Percentiles rank a stretch among this genome's conserved stretches.
phyloP scores from a whole-genome alignment of 2,797 vertebrate genomes.

The Tenualosa ilisha region DNA sequence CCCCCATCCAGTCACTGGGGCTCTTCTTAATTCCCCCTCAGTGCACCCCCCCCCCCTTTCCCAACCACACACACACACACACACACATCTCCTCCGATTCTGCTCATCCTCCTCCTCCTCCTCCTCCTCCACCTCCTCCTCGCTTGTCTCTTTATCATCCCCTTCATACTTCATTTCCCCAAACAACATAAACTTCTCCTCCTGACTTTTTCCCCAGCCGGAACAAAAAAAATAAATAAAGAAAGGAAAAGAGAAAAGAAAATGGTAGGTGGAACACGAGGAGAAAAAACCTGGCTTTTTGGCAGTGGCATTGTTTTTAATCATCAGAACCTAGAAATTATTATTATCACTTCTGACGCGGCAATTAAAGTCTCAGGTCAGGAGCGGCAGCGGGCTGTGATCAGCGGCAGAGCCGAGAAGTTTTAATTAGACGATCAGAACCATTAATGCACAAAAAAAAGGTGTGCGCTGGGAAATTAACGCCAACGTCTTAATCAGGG shows the following conservation, averaged over 20 bases:
- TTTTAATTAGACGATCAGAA: constrained; percentile 90
- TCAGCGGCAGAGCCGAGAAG: constrained; percentile 86
- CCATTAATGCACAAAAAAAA: constrained; percentile 88
- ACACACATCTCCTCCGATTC: neutral
- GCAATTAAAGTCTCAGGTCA: constrained; percentile 90
- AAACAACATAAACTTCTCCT: constrained; percentile 60
- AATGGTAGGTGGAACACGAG: neutral
- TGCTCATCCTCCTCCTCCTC: neutral
- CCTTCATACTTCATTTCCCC: constrained; percentile 52
- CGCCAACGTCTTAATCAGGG: constrained; percentile 88
- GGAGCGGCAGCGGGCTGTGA: constrained; percentile 84
- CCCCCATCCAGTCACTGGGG: neutral
- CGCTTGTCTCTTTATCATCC: neutral
- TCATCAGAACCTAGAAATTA: constrained; percentile 88
- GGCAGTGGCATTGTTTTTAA: constrained; percentile 87
- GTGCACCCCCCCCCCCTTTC: neutral
- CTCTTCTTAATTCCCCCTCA: constrained; percentile 28
- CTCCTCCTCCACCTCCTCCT: constrained; percentile 3
- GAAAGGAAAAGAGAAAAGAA: constrained; percentile 41
- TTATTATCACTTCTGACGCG: constrained; percentile 86
- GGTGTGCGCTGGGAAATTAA: constrained; percentile 89
- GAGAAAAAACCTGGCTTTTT: constrained; percentile 44
- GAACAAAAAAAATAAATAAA: constrained; percentile 66
- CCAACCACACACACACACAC: neutral
- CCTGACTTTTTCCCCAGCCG: constrained; percentile 67